Base-by-base conservation (phyloP, 2,113 vertebrate species). In the Anhinga anhinga region DNA sequence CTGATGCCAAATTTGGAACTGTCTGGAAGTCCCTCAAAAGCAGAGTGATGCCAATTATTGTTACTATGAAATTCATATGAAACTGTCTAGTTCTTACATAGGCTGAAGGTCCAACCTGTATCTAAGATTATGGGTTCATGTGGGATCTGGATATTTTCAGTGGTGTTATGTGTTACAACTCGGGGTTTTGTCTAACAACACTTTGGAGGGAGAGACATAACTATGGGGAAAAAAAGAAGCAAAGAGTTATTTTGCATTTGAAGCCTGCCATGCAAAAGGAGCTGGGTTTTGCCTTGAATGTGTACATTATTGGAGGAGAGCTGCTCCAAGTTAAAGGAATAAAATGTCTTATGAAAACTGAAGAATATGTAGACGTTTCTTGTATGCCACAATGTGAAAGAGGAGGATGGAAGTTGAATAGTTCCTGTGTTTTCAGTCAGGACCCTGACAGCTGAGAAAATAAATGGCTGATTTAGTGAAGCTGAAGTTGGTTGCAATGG, bases 381-480 rank as follows among this genome's bases (percentile, higher is more conserved):
- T 63, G 11, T 91, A 40, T 62, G 63, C 45, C 15, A 42, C n/a
- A 61, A 22, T 50, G 45, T 90, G 52, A 90, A 87, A 80, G 85
- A 81, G 44, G 55, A 76, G 47, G 45, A 62, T 82, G 38, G 53
- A 81, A 79, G 58, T 36, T 80, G 44, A 95, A 81, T 66, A 62
- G 52, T 82, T 76, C 47, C 65, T 94, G 81, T 93, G 55, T 92
- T 93, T 92, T 82, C 66, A 90, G 27, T 18, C 55, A 80, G 49
- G 10, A n/a, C 77, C 47, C 66, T 61, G 63, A 76, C 67, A 95
- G 69, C 61, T 91, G 84, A 94, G 84, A 82, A 96, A 95, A 95
- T 95, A 89, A 90, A 85, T 87, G 79, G 50, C 73, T 91, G 40
- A 69, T 91, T 90, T 92, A 94, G 55, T 85, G 67, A 93, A 95